A percentile compares a stretch with the other conserved stretches of the same genome.
phyloP scores from a whole-genome alignment of 2,888 invertebrate species.

The Eupithecia subfuscata region DNA sequence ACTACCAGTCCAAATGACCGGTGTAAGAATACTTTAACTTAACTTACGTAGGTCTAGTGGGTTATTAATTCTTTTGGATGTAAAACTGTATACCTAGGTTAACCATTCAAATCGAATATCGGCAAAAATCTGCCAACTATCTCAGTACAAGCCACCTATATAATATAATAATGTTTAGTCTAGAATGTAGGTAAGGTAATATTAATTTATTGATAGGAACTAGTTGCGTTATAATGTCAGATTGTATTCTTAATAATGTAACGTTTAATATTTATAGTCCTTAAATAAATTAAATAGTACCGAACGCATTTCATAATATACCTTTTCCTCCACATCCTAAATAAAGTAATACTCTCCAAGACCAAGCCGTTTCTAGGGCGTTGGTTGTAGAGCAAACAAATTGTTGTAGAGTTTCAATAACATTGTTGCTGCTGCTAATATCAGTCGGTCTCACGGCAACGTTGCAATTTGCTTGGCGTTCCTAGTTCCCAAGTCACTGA shows the following conservation, averaged over 20 bases:
- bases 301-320: not conserved
- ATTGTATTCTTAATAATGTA: not conserved
- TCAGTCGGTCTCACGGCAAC: constrained; percentile 24
- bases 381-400: not conserved
- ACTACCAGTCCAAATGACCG: not conserved
- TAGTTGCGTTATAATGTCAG: not conserved
- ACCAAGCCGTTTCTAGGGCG: constrained; percentile 12
- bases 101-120: not conserved
- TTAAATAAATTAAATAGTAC: not conserved
- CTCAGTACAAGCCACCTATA: not conserved
- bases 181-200: not conserved
- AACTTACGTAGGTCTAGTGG: not conserved
- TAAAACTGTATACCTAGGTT: not conserved
- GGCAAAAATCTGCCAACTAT: not conserved
- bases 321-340: not conserved
- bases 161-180: not conserved
- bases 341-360: not conserved
- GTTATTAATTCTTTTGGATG: not conserved
- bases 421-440: constrained; percentile 19
- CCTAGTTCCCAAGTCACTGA: constrained; percentile 13
- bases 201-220: not conserved
- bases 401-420: not conserved
- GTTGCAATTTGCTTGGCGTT: constrained; percentile 28
- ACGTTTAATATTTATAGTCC: not conserved
- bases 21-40: not conserved